Percentiles rank a stretch among this genome's conserved stretches.
phyloP scores from a whole-genome alignment of 2,888 invertebrate genomes.

The Lapara coniferarum region DNA sequence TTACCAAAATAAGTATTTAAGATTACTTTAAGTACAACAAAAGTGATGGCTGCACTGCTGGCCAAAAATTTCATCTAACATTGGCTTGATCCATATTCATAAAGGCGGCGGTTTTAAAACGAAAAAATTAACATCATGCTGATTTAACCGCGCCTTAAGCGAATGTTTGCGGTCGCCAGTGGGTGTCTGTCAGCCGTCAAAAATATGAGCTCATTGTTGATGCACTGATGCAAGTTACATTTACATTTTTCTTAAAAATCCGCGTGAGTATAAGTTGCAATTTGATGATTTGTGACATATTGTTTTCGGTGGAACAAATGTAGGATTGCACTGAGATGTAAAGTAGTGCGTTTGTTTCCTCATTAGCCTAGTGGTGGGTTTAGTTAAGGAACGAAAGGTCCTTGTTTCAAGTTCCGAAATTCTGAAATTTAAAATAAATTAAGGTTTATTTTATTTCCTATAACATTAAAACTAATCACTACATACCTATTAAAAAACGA shows the following conservation, averaged over 20 bases:
- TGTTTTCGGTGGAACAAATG: not conserved
- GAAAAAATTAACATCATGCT: slow-evolving; percentile 36
- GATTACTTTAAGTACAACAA: too few species aligned
- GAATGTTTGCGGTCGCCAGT: slow-evolving; percentile 29
- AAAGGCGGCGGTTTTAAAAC: slow-evolving; percentile 38
- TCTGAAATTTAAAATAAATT: too few species aligned
- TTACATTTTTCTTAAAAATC: not conserved
- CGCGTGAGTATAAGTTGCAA: not conserved
- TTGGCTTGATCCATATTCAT: slow-evolving; percentile 39
- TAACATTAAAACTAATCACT: too few species aligned
- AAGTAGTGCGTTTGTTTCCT: too few species aligned
- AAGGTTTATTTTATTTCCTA: too few species aligned
- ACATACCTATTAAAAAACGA: too few species aligned
- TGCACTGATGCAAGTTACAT: slow-evolving; percentile 27
- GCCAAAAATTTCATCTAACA: not conserved
- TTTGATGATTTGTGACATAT: not conserved
- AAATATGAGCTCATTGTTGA: slow-evolving; percentile 57
- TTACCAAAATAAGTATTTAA: too few species aligned
- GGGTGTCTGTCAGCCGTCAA: slow-evolving; percentile 33
- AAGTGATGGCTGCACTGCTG: too few species aligned
- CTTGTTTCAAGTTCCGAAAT: too few species aligned
- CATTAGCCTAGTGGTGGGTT: too few species aligned
- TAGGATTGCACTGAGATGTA: not conserved
- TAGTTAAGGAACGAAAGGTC: too few species aligned
- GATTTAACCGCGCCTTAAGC: slow-evolving; percentile 39